Conservation (phyloP, 2,888 invertebrate species). For the Ormyrus thymus region DNA sequence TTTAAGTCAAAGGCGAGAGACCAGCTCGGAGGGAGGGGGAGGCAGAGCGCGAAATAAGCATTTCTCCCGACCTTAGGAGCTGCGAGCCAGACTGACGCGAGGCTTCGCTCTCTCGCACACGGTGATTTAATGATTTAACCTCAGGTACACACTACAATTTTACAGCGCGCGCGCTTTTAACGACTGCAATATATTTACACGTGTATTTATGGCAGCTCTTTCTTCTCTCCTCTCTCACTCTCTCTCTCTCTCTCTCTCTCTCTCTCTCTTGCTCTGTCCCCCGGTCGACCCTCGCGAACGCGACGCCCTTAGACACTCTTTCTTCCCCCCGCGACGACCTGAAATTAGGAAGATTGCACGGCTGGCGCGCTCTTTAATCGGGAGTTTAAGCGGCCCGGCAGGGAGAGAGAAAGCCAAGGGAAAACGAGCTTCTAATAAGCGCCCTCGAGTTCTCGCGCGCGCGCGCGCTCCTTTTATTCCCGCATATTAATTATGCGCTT, state of each 20-base stretch:
- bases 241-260: neutral
- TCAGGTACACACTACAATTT: conserved; percentile 64
- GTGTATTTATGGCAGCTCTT: conserved; percentile 67
- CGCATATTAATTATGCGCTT: neutral
- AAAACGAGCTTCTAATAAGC: conserved; percentile 34
- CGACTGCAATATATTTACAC: conserved; percentile 72
- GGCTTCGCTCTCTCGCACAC: conserved; percentile 45
- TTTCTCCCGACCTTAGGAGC: conserved; percentile 2
- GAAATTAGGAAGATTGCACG: conserved; percentile 52
- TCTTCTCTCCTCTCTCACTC: neutral
- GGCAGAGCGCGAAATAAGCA: neutral
- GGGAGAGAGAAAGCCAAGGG: neutral
- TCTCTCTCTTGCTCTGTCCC: neutral
- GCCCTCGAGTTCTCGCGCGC: conserved; percentile 7
- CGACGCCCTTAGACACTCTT: neutral
- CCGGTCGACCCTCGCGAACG: neutral
- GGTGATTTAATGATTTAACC: conserved; percentile 68
- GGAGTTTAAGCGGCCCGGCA: neutral
- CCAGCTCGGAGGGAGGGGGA: too few relatives aligned
- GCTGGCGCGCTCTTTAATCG: conserved; percentile 46
- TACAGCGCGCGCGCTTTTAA: conserved; percentile 65
- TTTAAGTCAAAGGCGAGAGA: too few relatives aligned
- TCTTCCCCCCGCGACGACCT: neutral
- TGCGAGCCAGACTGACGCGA: neutral
- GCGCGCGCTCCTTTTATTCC: conserved; percentile 17